Percentiles rank a stretch among this genome's conserved stretches.
phyloP scores from a whole-genome alignment of 2,888 invertebrate species.

The Altica lythri region DNA sequence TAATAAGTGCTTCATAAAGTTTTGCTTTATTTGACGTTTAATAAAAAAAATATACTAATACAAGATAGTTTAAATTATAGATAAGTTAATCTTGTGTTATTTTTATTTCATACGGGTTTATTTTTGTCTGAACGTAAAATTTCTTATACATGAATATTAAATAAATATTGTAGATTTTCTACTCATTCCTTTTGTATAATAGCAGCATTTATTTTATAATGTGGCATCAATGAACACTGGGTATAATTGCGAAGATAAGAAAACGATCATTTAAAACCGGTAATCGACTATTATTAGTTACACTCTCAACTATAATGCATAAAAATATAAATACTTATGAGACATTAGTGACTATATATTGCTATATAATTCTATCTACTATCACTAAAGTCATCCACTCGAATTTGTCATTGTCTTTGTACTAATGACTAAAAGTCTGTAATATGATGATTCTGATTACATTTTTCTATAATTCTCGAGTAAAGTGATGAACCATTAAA shows the following conservation, averaged over 20 bases:
- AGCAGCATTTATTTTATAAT: slow-evolving; percentile 31
- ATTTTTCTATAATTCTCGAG: slow-evolving; percentile 26
- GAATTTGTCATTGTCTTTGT: slow-evolving; percentile 32
- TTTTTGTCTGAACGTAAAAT: no score
- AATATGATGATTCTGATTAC: slow-evolving; percentile 22
- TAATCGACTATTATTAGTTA: slow-evolving; percentile 34
- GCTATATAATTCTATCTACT: slow-evolving; percentile 22
- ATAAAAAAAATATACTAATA: no score
- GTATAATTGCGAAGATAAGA: slow-evolving; percentile 34
- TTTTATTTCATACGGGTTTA: no score
- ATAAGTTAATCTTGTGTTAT: no score
- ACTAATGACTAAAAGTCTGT: slow-evolving; percentile 28
- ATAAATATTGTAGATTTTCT: slow-evolving; percentile 2
- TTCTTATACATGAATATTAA: no score
- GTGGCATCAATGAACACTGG: slow-evolving; percentile 25
- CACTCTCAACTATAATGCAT: slow-evolving; percentile 28
- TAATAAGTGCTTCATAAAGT: no score
- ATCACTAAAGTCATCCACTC: slow-evolving; percentile 25
- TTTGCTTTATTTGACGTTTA: no score
- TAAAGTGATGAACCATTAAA: slow-evolving; percentile 25
- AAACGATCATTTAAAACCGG: slow-evolving; percentile 31
- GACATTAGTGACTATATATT: slow-evolving; percentile 27
- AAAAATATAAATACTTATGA: slow-evolving; percentile 32
- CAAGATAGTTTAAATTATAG: no score
- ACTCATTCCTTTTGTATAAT: slow-evolving; percentile 26